phyloP scores from a whole-genome alignment of 2,797 vertebrate species.

The Sardinella longiceps region DNA sequence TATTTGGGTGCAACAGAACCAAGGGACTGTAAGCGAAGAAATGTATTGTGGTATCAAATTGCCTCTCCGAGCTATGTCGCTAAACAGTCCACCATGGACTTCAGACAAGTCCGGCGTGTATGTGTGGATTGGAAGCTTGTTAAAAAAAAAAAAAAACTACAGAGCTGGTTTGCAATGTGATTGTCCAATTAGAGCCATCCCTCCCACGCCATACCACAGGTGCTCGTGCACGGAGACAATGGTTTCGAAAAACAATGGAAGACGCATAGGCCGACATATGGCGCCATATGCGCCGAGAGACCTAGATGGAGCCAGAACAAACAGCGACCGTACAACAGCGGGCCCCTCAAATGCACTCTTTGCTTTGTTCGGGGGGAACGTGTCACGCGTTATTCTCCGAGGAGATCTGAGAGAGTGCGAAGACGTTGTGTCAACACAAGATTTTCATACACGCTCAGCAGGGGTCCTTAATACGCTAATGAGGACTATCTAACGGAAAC shows the following conservation, averaged over 20 bases:
- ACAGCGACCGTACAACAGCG: not conserved
- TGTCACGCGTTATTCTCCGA: not conserved
- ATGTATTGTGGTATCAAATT: constrained; percentile 24
- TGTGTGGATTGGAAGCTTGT: constrained; percentile 5
- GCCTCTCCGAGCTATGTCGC: not conserved
- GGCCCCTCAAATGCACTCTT: not conserved
- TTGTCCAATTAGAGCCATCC: not conserved
- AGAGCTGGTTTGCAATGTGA: constrained; percentile 17
- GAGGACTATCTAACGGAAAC: not conserved
- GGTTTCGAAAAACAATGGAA: not conserved
- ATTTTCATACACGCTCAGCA: not conserved
- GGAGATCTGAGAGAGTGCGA: not conserved
- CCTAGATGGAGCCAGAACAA: not conserved
- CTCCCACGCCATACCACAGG: not conserved
- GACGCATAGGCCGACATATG: not conserved
- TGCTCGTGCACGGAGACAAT: constrained; percentile 1
- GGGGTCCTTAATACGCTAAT: not conserved
- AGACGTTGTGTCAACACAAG: constrained; percentile 3
- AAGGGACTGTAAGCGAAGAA: constrained; percentile 14
- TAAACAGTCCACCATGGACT: not conserved
- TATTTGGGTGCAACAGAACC: not conserved
- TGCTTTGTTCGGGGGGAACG: not conserved
- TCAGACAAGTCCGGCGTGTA: not conserved
- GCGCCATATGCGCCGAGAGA: constrained; percentile 34
- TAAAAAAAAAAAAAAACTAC: constrained; percentile 5